Conservation (phyloP, 2,797 vertebrate genomes). For the Benthosema pterotum region DNA sequence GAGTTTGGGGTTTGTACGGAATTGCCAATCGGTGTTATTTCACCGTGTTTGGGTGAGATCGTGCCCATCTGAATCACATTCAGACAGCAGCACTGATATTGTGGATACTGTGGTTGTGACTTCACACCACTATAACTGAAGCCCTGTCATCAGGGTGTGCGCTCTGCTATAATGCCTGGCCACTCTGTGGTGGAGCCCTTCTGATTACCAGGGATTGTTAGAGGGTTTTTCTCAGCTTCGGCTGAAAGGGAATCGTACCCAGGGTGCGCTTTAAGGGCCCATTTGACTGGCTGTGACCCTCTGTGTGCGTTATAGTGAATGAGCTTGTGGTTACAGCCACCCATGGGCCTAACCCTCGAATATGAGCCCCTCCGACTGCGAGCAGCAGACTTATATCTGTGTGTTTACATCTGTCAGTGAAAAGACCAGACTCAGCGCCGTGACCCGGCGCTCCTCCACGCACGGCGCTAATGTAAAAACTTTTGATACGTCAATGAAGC, state of each 20-base stretch:
- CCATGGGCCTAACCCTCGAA: slow-evolving; percentile 49
- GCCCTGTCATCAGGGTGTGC: too few species aligned
- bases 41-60: too few species aligned
- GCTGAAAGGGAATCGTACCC: slow-evolving; percentile 67
- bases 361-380: slow-evolving; percentile 50
- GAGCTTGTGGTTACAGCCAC: slow-evolving; percentile 64
- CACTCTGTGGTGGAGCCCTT: slow-evolving; percentile 44
- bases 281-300: slow-evolving; percentile 70
- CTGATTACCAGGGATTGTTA: slow-evolving; percentile 48
- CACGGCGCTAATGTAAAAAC: slow-evolving; percentile 42
- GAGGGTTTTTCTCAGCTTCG: slow-evolving; percentile 54
- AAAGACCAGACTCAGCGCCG: slow-evolving; percentile 46
- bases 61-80: too few species aligned
- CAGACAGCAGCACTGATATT: too few species aligned
- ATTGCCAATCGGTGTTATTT: too few species aligned
- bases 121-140: too few species aligned
- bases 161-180: slow-evolving; percentile 44
- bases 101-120: too few species aligned
- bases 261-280: slow-evolving; percentile 62
- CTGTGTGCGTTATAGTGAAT: slow-evolving; percentile 63
- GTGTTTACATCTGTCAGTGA: slow-evolving; percentile 67
- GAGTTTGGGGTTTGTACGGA: too few species aligned
- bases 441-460: slow-evolving; percentile 46
- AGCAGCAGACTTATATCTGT: slow-evolving; percentile 59
- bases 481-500: slow-evolving; percentile 56